phyloP scores from a whole-genome alignment of 2,797 vertebrate species.

The Threskiornis aethiopicus region DNA sequence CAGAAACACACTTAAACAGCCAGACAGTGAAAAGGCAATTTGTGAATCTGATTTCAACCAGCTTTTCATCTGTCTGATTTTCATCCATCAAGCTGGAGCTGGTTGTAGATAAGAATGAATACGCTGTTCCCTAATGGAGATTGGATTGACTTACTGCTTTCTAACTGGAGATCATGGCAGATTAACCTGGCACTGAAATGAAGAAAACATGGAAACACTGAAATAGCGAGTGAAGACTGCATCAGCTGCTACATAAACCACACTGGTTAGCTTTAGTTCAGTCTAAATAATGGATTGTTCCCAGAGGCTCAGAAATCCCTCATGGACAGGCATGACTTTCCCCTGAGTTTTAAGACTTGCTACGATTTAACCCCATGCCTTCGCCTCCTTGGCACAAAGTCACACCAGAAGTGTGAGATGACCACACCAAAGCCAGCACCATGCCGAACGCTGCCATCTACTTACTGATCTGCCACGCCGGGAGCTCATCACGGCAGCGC shows the following conservation, averaged over 20 bases:
- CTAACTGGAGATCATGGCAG: neutral
- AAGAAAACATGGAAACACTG: neutral
- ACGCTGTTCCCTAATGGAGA: neutral
- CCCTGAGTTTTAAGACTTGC: neutral
- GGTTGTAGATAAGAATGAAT: neutral
- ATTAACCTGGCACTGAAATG: neutral
- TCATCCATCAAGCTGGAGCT: neutral
- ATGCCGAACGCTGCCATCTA: neutral
- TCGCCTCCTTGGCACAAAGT: neutral
- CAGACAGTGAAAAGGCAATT: neutral
- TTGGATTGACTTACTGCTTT: neutral
- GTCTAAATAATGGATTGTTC: neutral
- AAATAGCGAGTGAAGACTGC: neutral
- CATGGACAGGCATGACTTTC: neutral
- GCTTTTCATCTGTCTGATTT: neutral
- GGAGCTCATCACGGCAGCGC: neutral
- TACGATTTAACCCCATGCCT: neutral
- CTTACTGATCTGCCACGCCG: rapidly evolving
- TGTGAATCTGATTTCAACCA: neutral
- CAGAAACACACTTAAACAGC: neutral
- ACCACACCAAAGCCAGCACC: neutral
- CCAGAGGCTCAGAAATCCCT: neutral
- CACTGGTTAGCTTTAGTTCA: neutral
- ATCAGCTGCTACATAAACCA: neutral
- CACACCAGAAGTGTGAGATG: neutral